These are phyloP conservation scores for Danionella dracula DNA, from an alignment of 2,797 vertebrate species.

Conservation along the genomic window DNA sequence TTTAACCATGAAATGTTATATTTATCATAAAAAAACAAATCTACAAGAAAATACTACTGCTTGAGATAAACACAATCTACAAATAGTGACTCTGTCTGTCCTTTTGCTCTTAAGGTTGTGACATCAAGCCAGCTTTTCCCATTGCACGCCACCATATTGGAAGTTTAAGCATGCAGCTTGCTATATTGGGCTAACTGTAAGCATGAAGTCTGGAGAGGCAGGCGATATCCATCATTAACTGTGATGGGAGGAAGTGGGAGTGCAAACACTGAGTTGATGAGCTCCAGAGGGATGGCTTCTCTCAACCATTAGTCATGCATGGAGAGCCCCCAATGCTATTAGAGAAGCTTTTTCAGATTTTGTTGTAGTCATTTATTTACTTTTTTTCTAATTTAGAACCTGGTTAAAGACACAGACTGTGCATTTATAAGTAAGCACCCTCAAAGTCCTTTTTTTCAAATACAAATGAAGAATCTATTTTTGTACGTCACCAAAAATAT, in stretches of 20 bases:
- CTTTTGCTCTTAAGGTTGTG: not conserved
- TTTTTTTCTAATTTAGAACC: no score
- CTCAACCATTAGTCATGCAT: conserved; percentile 43
- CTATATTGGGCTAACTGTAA: conserved; percentile 14
- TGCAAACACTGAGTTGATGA: conserved; percentile 19
- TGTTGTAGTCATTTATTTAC: no score
- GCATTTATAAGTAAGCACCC: no score
- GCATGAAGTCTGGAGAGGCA: conserved; percentile 25
- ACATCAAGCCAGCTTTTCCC: not conserved
- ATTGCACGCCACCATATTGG: conserved; percentile 2
- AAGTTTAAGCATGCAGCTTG: conserved; percentile 3
- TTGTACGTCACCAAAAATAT: conserved; percentile 22
- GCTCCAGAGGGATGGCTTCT: conserved; percentile 26
- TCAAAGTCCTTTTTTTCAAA: not conserved
- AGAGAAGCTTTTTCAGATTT: conserved; percentile 5
- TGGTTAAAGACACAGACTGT: conserved; percentile 18
- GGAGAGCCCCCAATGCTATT: conserved; percentile 25
- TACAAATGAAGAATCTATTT: not conserved
- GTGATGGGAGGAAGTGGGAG: conserved; percentile 17
- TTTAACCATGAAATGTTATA: no score
- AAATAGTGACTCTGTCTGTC: no score
- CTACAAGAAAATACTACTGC: no score
- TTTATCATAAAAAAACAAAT: no score
- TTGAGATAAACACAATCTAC: no score
- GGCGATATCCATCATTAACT: conserved; percentile 39